Base-by-base conservation (phyloP, 2,797 vertebrate species). In the Rhabdomys pumilio region DNA sequence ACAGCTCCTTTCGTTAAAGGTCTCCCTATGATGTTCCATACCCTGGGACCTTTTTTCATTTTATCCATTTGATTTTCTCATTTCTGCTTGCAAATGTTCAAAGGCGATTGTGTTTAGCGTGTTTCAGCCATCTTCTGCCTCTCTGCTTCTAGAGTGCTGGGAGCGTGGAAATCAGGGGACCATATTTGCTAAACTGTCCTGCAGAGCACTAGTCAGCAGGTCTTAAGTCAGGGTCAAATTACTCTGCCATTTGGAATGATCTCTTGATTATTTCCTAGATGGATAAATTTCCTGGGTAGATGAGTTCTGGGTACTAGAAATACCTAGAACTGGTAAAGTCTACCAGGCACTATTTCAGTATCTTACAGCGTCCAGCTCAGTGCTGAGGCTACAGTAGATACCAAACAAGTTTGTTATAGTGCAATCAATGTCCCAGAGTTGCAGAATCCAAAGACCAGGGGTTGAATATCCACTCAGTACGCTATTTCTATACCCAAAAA, bases 201-300 rank as follows among this genome's bases (percentile, higher is more conserved):
- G 29, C 31, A 89, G 75, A 96, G 3, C 34, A 61, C 20, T 53
- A 75, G 4, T 41, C 59, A 83, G 10, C 0, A 65, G 20, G 9
- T 89, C 44, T 80, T 4, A 10, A 47, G 50, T 89, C 13, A 80
- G 50, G 15, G 55, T 11, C 26, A 88, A 11, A 63, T 24, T 34
- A 12, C 13, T 55, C 47, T 75, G 57, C 34, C 63, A 72, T 50
- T 50, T 57, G 38, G 12, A 65, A 4, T 63, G 17, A n/a, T 67
- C 72, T 89, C 83, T 86, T 73, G 73, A 76, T n/a, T 89, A 4
- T 92, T 77, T 86, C 87, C 31, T 63, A 88, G 24, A 72, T 41
- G 57, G 44, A 75, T 26, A 19, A 44, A 53, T 88, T 84, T 88
- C 15, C 69, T 17, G 0, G 55, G 34, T 4, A 77, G 34, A 17